phyloP scores from a whole-genome alignment of 2,113 vertebrate species.

The Vombatus ursinus region DNA sequence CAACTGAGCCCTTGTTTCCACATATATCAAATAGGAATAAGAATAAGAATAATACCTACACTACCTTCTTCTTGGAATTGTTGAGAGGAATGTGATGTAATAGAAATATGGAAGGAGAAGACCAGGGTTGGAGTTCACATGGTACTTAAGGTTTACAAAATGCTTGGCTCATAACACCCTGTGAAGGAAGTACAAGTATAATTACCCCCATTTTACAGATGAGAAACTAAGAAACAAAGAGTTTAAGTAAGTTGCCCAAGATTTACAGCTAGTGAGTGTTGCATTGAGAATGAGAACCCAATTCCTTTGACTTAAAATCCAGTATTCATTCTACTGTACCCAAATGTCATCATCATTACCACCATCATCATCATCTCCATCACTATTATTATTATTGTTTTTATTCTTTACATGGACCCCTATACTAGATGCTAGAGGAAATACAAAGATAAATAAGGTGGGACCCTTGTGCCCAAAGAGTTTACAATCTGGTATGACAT shows the following conservation, averaged over 20 bases:
- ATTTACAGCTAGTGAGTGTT: neutral
- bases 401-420: neutral
- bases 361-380: neutral
- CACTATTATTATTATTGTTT: neutral
- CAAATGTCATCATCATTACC: neutral
- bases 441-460: neutral
- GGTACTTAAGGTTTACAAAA: neutral
- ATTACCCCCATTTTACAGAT: neutral
- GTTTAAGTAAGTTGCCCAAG: neutral
- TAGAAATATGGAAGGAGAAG: too few relatives aligned
- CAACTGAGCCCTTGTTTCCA: too few relatives aligned
- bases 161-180: neutral
- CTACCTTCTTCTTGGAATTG: too few relatives aligned
- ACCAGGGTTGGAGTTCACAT: neutral
- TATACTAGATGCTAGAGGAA: neutral
- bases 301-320: neutral
- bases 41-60: too few relatives aligned
- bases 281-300: neutral
- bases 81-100: too few relatives aligned
- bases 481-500: neutral
- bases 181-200: neutral
- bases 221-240: neutral
- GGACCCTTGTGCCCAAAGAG: neutral
- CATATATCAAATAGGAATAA: too few relatives aligned
- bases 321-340: neutral